Base-by-base conservation (phyloP, 1,140 invertebrate species). In the Hormaphis cornu region DNA sequence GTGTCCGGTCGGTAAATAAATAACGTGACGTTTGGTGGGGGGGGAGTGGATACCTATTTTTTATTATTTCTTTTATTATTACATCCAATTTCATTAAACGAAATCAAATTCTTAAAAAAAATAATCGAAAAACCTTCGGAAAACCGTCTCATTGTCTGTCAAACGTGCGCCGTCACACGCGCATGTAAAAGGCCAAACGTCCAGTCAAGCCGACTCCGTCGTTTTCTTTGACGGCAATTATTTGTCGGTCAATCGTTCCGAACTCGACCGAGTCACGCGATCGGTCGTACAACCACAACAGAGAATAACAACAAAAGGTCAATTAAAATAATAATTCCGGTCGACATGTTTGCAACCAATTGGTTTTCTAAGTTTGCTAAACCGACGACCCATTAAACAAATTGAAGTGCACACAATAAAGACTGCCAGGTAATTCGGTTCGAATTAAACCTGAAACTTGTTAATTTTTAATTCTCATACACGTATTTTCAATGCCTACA, bases 261-360 rank as follows among this genome's bases (percentile, higher is more conserved):
- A 61, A 61, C 24, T 42, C 24, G 0, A 59, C 37, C 4, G 12
- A 61, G 58, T 61, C 58, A 61, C 58, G 58, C 58, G n/a, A 61
- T 20, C 24, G n/a, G n/a, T n/a, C n/a, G n/a, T n/a, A 44, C 14
- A 12, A 61, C 16, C 40, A 40, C n/a, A 46, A 61, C 8, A 42
- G 5, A 61, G n/a, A 26, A n/a, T n/a, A n/a, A n/a, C n/a, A n/a
- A 44, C 58, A 61, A 61, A 44, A 24, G 40, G 18, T 30, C 58
- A 44, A 61, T 61, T 61, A 61, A 61, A 61, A 46, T 58, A n/a
- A n/a, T n/a, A 58, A 58, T 58, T 58, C 24, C 14, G 40, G 40
- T 22, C 1, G 54, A 58, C 54, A 33, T 33, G 4, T 40, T 58
- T n/a, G n/a, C n/a, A n/a, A n/a, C n/a, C n/a, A n/a, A 58, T 58